Base-by-base conservation (phyloP, 92 coral and sea anemone species). In the Phenganax subtilis region DNA sequence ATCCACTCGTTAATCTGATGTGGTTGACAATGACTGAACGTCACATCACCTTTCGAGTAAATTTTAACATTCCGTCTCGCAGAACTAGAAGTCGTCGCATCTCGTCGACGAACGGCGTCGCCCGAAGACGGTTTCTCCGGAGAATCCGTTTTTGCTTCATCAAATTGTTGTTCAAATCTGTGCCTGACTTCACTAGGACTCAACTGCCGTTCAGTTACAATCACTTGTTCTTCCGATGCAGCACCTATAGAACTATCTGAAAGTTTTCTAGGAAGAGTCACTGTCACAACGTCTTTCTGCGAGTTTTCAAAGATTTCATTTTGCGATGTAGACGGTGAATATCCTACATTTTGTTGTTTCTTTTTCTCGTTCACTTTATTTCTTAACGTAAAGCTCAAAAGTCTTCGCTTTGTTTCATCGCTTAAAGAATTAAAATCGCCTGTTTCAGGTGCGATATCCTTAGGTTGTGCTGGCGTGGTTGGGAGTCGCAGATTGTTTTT, bases 281-380 rank as follows among this genome's bases (percentile, higher is more conserved):
- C 57, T 12, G 67, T 51, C 29, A 64, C 61, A 51, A 64, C 12
- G 0, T 10, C 37, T 10, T 63, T 62, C 51, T 47, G 72, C 17
- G 30, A 51, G 51, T 44, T 31, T 75, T 58, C 84, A 82, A 67
- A 4, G 82, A 4, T 58, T 28, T 55, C 90, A 57, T 84, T 86
- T 51, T 20, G 82, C 53, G 83, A 57, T 25, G 76, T 71, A 64
- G 28, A 9, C 12, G 76, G 54, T 9, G 71, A 8, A 30, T 59
- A 64, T 20, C 25, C 71, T 14, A 85, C 92, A 9, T 86, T 93
- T n/a, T 89, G 83, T 84, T 89, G 93, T n/a, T 81, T 87, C 75
- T 87, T 86, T 78, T 92, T 96, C 73, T 96, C 99, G 9, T 85
- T 89, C 17, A 97, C 99, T 57, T 89, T 96, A 85, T 92, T 91